Percentiles rank a stretch among this genome's conserved stretches.
Evolutionary conservation across 2,113 vertebrate species (phyloP).

Genomic region (Clarias batrachus): DNA sequence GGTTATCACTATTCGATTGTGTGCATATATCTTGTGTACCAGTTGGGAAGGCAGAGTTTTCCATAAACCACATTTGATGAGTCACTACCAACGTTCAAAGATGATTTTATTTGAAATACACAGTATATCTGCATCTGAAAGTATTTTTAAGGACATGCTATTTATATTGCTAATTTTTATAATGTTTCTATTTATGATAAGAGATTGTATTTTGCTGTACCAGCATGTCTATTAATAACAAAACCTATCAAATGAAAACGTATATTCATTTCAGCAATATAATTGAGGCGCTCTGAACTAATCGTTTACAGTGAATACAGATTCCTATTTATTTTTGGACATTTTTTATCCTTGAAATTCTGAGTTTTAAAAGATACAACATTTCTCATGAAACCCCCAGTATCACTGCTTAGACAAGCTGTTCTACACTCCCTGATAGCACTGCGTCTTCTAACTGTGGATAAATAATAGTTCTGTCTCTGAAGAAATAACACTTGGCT

Average conservation of each 20-base stretch:
- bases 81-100: background rate
- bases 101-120: background rate
- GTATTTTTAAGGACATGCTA: background rate
- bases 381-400: background rate
- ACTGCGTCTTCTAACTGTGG: background rate
- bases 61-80: slow-evolving; percentile 21
- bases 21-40: slow-evolving; percentile 53
- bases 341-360: background rate
- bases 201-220: background rate
- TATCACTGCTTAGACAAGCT: background rate
- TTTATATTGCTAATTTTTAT: background rate
- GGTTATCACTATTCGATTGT: slow-evolving; percentile 63
- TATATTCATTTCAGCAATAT: background rate
- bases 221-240: background rate
- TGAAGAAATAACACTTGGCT: slow-evolving; percentile 3
- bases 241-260: background rate
- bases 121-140: background rate
- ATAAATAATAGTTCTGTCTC: background rate
- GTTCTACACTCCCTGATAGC: background rate
- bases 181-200: background rate
- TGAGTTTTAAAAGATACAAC: background rate
- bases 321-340: too few relatives aligned
- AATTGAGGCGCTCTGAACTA: background rate
- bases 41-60: slow-evolving; percentile 35
- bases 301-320: background rate